A percentile compares a stretch with the other conserved stretches of the same genome.
Evolutionary conservation across 2,113 vertebrate genomes (phyloP).

Genomic region (Oryzias javanicus): DNA sequence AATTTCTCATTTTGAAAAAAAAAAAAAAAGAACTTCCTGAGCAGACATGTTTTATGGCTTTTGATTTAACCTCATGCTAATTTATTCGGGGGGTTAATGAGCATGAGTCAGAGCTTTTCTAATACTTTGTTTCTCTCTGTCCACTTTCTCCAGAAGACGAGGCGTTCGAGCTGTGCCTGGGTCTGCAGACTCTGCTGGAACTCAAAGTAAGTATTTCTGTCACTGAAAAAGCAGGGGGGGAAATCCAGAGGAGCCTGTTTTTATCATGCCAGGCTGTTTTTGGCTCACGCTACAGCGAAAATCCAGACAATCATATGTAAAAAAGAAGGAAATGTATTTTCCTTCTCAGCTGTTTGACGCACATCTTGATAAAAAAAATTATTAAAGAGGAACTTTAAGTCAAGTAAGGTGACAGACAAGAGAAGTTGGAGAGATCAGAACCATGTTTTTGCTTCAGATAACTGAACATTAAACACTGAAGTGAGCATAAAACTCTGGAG

Average conservation of each 20-base stretch:
- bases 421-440: too few species aligned
- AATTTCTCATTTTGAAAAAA: slow-evolving; percentile 5
- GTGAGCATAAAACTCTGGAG: too few species aligned
- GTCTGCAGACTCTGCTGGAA: slow-evolving; percentile 87
- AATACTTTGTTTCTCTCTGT: slow-evolving; percentile 5
- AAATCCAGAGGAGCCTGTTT: neutral
- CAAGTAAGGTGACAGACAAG: too few species aligned
- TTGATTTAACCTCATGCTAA: slow-evolving; percentile 19
- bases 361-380: too few species aligned
- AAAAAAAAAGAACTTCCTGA: neutral
- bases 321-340: too few species aligned
- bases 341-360: too few species aligned
- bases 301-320: too few species aligned
- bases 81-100: slow-evolving; percentile 24
- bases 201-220: slow-evolving; percentile 92
- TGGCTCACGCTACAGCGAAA: neutral
- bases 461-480: too few species aligned
- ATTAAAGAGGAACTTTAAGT: too few species aligned
- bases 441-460: too few species aligned
- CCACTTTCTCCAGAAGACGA: slow-evolving; percentile 80
- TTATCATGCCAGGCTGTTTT: slow-evolving; percentile 2
- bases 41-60: neutral
- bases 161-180: slow-evolving; percentile 84
- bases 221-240: too few species aligned
- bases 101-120: neutral